Evolutionary conservation across 1,140 invertebrate genomes (phyloP).

Genomic region (Gryllus bimaculatus): DNA sequence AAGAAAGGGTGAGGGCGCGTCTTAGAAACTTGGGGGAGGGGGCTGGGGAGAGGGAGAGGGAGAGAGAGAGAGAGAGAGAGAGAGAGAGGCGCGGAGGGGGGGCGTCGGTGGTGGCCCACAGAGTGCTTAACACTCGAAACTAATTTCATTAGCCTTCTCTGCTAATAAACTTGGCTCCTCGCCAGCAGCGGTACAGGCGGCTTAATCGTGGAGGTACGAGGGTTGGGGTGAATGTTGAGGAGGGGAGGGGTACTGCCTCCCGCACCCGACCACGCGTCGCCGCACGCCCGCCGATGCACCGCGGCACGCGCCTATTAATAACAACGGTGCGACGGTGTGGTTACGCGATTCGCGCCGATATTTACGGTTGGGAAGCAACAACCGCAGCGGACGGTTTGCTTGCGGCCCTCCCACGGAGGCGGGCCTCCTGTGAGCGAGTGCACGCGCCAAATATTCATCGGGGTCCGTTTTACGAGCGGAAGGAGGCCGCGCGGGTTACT

Average conservation of each 20-base stretch:
- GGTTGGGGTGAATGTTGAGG: background rate
- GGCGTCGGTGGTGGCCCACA: background rate
- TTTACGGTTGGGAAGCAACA: background rate
- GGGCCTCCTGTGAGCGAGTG: background rate
- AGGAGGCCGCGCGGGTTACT: no score
- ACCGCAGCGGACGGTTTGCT: no score
- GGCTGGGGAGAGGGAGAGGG: no score
- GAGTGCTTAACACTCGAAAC: background rate
- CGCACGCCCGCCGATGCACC: no score
- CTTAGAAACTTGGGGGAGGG: no score
- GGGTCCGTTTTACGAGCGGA: background rate
- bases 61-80: no score
- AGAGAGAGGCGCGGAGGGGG: no score
- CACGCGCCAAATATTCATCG: background rate
- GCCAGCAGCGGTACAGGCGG: background rate
- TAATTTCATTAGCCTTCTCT: background rate
- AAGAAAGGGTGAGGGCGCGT: no score
- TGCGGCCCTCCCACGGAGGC: no score
- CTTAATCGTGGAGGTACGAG: background rate
- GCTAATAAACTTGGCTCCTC: background rate
- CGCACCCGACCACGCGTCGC: background rate
- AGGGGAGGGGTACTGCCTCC: background rate
- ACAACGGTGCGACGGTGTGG: background rate
- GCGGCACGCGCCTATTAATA: background rate
- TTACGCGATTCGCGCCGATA: background rate